phyloP scores from a whole-genome alignment of 2,797 vertebrate genomes.

The Thripadectes ignobilis region DNA sequence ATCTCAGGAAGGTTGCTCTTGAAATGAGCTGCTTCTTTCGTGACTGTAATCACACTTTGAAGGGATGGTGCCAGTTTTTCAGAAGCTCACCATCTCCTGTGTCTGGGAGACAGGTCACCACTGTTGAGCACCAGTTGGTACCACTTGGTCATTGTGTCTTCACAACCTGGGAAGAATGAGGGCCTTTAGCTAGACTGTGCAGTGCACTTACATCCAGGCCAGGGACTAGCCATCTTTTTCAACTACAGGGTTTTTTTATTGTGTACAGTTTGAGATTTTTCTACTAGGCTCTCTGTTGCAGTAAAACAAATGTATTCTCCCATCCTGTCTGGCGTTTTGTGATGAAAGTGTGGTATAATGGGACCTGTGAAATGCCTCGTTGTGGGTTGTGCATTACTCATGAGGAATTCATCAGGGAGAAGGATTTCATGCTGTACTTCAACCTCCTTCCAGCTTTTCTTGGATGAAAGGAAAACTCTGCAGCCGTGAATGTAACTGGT shows the following conservation, averaged over 20 bases:
- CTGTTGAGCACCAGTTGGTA: neutral
- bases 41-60: neutral
- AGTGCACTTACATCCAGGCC: neutral
- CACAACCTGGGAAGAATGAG: neutral
- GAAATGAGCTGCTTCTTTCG: neutral
- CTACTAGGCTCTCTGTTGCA: conserved; percentile 20
- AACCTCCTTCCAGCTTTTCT: conserved; percentile 31
- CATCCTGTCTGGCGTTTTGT: conserved; percentile 9
- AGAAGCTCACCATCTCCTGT: neutral
- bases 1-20: neutral
- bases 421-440: conserved; percentile 38
- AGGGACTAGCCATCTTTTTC: conserved; percentile 6
- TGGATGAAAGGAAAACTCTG: conserved; percentile 33
- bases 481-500: conserved; percentile 33
- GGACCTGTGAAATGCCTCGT: neutral
- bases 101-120: neutral
- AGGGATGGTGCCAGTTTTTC: neutral
- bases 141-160: neutral
- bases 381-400: neutral
- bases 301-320: conserved; percentile 41
- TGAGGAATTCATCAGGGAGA: neutral
- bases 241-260: neutral
- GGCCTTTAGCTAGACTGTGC: neutral
- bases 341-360: neutral
- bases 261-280: neutral